Conservation (phyloP, 2,113 vertebrate species). For the Forbesichthys agassizii region DNA sequence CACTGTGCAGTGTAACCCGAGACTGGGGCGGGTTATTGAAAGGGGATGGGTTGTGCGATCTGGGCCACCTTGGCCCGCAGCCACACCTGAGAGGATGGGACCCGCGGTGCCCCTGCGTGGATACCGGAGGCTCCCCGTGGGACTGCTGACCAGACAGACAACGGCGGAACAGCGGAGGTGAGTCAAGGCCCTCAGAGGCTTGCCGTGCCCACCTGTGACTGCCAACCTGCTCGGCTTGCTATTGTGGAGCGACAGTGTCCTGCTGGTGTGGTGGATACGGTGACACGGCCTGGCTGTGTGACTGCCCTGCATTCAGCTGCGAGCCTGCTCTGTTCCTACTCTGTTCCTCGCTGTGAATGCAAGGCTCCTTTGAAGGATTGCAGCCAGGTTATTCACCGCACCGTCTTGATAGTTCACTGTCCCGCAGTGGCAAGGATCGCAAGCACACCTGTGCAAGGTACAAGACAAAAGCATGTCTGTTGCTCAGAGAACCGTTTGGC, state of each 20-base stretch:
- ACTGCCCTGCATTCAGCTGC: constrained; percentile 45
- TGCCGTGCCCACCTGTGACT: constrained; percentile 41
- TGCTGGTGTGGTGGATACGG: constrained; percentile 49
- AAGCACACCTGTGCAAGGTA: not conserved
- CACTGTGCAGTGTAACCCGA: constrained; percentile 73
- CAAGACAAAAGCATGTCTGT: constrained; percentile 5
- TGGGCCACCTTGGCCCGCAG: constrained; percentile 59
- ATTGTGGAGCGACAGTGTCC: constrained; percentile 41
- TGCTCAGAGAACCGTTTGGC: constrained; percentile 13
- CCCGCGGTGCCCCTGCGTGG: constrained; percentile 62
- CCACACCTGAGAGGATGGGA: constrained; percentile 57
- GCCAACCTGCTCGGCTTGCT: constrained; percentile 55
- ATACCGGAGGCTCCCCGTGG: constrained; percentile 66
- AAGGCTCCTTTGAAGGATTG: not conserved
- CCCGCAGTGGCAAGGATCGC: not conserved
- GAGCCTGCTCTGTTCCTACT: not conserved
- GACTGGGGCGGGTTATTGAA: constrained; percentile 50
- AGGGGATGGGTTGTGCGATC: constrained; percentile 32
- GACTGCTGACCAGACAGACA: constrained; percentile 63
- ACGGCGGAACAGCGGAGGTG: constrained; percentile 46
- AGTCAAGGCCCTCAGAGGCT: constrained; percentile 62
- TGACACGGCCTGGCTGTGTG: constrained; percentile 49
- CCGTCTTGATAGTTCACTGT: not conserved
- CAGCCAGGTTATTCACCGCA: constrained; percentile 7
- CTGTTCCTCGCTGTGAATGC: constrained; percentile 20